These are phyloP conservation scores for Gila orcuttii DNA, from an alignment of 2,113 vertebrate species.

Conservation along the genomic window DNA sequence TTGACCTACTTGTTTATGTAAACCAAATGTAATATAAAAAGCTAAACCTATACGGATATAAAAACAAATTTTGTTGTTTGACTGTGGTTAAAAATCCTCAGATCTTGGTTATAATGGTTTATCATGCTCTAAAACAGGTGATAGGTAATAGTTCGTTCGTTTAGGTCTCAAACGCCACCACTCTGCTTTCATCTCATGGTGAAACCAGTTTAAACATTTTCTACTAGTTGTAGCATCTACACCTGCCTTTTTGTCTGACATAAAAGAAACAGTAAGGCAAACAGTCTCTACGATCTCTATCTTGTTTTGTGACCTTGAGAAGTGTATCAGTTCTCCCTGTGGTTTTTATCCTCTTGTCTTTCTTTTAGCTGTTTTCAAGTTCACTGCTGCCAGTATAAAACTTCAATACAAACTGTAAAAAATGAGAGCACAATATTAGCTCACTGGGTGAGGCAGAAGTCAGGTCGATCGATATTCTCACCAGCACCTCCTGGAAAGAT, in stretches of 20 bases:
- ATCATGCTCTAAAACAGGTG: background rate
- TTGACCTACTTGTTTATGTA: background rate
- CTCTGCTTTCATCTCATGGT: background rate
- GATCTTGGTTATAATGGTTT: background rate
- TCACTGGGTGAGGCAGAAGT: constrained; percentile 16
- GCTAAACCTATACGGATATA: background rate
- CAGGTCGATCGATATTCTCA: constrained; percentile 14
- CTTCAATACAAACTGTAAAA: constrained; percentile 23
- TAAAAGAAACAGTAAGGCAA: constrained; percentile 32
- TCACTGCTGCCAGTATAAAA: constrained; percentile 42
- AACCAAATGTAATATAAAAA: background rate
- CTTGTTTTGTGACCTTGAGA: constrained; percentile 60
- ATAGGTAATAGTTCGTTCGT: background rate
- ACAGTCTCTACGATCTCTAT: background rate
- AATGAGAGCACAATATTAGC: background rate
- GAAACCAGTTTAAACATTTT: constrained; percentile 11
- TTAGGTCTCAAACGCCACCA: background rate
- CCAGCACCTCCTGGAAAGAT: constrained; percentile 10
- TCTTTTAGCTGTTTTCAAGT: constrained; percentile 63
- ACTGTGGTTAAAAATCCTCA: background rate
- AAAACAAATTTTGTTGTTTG: too few species aligned
- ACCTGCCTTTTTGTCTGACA: constrained; percentile 19
- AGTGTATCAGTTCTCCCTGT: constrained; percentile 44
- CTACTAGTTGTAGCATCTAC: constrained; percentile 9
- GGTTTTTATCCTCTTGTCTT: background rate